These are phyloP conservation scores for Atherinosoma microstoma DNA, from an alignment of 2,797 vertebrate species.

Conservation along the genomic window DNA sequence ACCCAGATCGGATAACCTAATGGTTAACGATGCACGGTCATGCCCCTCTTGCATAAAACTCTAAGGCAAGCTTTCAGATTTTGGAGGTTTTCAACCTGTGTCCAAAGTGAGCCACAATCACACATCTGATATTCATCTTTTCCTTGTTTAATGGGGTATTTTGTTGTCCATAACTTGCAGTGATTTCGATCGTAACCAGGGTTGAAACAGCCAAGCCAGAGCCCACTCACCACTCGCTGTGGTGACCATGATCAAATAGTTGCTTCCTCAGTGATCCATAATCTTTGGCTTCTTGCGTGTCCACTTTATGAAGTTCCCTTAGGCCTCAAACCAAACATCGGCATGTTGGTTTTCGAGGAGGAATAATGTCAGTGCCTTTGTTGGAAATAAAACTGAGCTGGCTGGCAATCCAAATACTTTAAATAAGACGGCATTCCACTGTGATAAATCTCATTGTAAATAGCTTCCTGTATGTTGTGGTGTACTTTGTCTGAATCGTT, in stretches of 20 bases:
- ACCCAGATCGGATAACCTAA: conserved; percentile 35
- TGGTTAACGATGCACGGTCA: conserved; percentile 34
- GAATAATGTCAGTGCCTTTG: conserved; percentile 32
- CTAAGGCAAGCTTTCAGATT: conserved; percentile 30
- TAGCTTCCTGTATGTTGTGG: conserved; percentile 50
- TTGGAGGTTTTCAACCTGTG: conserved; percentile 68
- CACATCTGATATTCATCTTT: conserved; percentile 76
- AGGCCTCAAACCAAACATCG: conserved; percentile 44
- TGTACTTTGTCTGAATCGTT: conserved; percentile 54
- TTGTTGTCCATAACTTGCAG: conserved; percentile 53
- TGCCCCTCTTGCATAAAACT: conserved; percentile 36
- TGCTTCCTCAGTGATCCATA: conserved; percentile 54
- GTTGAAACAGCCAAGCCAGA: conserved; percentile 53
- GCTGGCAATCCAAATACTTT: conserved; percentile 27
- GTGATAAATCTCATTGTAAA: conserved; percentile 39
- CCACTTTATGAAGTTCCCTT: conserved; percentile 39
- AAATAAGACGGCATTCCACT: conserved; percentile 22
- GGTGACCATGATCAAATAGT: conserved; percentile 63
- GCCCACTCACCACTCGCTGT: conserved; percentile 49
- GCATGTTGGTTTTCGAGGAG: conserved; percentile 53
- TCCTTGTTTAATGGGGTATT: conserved; percentile 63
- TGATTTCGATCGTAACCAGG: conserved; percentile 52
- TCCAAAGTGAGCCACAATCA: conserved; percentile 66
- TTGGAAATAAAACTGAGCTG: conserved; percentile 33
- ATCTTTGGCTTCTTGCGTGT: conserved; percentile 41